These are phyloP conservation scores for Epirrhoe alternata DNA, from an alignment of 2,888 invertebrate genomes.

Conservation along the genomic window DNA sequence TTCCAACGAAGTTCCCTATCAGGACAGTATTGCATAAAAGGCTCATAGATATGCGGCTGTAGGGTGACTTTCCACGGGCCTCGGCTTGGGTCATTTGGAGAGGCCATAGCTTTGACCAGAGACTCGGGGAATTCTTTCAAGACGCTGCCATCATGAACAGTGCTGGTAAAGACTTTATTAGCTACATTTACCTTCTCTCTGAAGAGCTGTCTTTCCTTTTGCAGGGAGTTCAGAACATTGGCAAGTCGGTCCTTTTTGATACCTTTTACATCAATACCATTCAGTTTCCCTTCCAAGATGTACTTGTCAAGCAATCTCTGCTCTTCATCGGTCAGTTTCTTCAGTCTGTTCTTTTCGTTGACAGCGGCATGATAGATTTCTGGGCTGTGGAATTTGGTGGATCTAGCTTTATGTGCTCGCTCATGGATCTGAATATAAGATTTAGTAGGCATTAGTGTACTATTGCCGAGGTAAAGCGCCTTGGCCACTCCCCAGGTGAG, in stretches of 20 bases:
- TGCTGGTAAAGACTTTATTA: slow-evolving; percentile 87
- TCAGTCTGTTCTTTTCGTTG: slow-evolving; percentile 77
- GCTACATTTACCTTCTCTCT: slow-evolving; percentile 88
- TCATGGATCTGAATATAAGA: slow-evolving; percentile 92
- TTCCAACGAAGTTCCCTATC: slow-evolving; percentile 92
- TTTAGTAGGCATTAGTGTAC: slow-evolving; percentile 91
- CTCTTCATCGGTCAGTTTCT: slow-evolving; percentile 86
- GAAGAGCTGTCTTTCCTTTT: slow-evolving; percentile 86
- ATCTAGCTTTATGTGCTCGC: slow-evolving; percentile 90
- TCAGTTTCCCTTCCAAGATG: slow-evolving; percentile 91
- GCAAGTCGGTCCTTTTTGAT: slow-evolving; percentile 75
- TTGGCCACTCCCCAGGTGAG: slow-evolving; percentile 95
- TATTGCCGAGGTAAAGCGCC: slow-evolving; percentile 92
- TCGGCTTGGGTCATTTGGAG: slow-evolving; percentile 85
- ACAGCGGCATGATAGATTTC: slow-evolving; percentile 89
- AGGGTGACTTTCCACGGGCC: slow-evolving; percentile 95
- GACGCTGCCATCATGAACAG: slow-evolving; percentile 87
- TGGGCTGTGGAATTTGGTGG: slow-evolving; percentile 89
- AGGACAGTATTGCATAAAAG: slow-evolving; percentile 94
- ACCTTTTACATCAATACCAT: slow-evolving; percentile 89
- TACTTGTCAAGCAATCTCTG: slow-evolving; percentile 91
- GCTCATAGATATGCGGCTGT: slow-evolving; percentile 89
- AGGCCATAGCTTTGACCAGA: slow-evolving; percentile 87
- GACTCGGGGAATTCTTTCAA: slow-evolving; percentile 91
- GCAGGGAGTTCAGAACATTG: slow-evolving; percentile 80